phyloP scores from a whole-genome alignment of 2,797 vertebrate genomes.

The Semotilus atromaculatus region DNA sequence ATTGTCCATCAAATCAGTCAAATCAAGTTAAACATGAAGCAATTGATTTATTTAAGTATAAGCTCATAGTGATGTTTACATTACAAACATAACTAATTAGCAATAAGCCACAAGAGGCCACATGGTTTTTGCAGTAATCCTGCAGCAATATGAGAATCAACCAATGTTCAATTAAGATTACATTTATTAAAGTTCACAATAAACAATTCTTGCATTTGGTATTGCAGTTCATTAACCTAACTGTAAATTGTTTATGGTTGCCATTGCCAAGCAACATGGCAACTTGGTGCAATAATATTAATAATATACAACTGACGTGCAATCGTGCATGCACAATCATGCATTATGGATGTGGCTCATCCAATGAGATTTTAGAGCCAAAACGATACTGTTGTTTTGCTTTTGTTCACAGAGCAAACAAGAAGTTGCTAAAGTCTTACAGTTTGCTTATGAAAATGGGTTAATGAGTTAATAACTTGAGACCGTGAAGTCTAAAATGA shows the following conservation, averaged over 20 bases:
- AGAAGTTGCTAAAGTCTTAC: neutral
- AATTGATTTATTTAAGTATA: neutral
- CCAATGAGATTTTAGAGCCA: neutral
- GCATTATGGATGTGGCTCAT: neutral
- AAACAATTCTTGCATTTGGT: neutral
- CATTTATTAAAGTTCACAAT: neutral
- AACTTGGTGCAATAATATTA: neutral
- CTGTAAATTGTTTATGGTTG: neutral
- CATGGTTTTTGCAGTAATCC: neutral
- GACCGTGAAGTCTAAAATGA: neutral
- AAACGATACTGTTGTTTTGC: neutral
- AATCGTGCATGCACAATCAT: neutral
- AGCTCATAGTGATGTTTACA: neutral
- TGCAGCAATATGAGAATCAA: neutral
- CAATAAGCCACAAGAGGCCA: neutral
- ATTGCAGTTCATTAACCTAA: neutral
- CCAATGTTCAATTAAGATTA: neutral
- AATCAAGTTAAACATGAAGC: neutral
- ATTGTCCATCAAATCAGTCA: neutral
- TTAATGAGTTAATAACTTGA: constrained; percentile 1
- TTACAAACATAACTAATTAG: neutral
- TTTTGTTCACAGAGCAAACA: neutral
- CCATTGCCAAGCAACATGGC: neutral
- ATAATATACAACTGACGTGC: neutral
- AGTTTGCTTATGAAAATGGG: neutral